Evolutionary conservation across 2,888 invertebrate species (phyloP).

Genomic region (Tetramorium bicarinatum): DNA sequence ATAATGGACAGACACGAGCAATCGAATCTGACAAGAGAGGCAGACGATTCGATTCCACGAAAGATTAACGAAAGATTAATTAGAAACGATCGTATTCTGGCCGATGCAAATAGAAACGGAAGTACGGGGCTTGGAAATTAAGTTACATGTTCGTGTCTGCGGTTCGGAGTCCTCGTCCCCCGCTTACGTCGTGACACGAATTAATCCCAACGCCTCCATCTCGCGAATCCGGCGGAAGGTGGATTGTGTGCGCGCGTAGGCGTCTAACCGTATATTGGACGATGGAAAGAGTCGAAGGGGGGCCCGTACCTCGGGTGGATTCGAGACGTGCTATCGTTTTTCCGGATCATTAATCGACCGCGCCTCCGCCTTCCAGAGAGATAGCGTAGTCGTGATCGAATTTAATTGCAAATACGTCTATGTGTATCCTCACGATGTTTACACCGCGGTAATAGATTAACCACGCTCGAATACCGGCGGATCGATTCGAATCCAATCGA

Average conservation of each 20-base stretch:
- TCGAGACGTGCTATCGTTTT: conserved; percentile 72
- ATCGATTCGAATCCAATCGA: conserved; percentile 65
- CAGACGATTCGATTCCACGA: conserved; percentile 18
- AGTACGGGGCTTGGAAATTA: conserved; percentile 30
- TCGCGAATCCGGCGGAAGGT: conserved; percentile 29
- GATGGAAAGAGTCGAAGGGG: conserved; percentile 8
- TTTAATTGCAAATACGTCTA: conserved; percentile 81
- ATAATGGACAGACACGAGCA: background rate
- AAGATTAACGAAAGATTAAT: conserved; percentile 49
- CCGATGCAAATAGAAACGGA: conserved; percentile 31
- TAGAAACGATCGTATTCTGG: conserved; percentile 31
- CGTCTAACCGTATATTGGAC: conserved; percentile 37
- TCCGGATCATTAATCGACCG: conserved; percentile 74
- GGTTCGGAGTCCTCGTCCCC: conserved; percentile 6
- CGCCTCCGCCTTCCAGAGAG: conserved; percentile 53
- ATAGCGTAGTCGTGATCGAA: conserved; percentile 79
- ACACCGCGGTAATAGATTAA: conserved; percentile 79
- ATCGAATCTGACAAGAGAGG: conserved; percentile 7
- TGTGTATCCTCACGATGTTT: conserved; percentile 77
- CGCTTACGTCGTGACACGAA: conserved; percentile 44
- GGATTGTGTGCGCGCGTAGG: conserved; percentile 21
- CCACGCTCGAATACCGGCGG: conserved; percentile 68
- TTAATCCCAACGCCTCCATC: conserved; percentile 42
- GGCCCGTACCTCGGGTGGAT: conserved; percentile 54
- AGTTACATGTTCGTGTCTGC: conserved; percentile 42